phyloP scores from a whole-genome alignment of 2,888 invertebrate genomes.

The Beris morrisii region DNA sequence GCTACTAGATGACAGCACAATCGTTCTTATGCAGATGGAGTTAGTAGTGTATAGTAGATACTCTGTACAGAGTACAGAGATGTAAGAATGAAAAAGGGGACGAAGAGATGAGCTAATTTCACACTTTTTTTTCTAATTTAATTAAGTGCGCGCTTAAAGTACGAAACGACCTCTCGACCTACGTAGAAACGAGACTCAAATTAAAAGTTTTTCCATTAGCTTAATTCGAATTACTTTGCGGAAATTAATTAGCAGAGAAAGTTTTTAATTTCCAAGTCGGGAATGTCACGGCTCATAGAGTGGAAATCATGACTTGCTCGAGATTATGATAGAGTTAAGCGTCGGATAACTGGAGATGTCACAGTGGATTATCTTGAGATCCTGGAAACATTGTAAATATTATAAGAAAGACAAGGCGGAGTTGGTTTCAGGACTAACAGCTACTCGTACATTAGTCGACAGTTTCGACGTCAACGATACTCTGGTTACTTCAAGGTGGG shows the following conservation, averaged over 20 bases:
- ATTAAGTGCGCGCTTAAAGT: conserved; percentile 33
- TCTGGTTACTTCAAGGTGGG: too few species aligned
- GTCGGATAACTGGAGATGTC: background rate
- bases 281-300: conserved; percentile 6
- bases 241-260: conserved; percentile 37
- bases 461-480: too few species aligned
- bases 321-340: too few species aligned
- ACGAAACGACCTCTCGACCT: conserved; percentile 25
- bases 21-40: too few species aligned
- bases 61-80: too few species aligned
- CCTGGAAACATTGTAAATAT: too few species aligned
- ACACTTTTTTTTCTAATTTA: conserved; percentile 34
- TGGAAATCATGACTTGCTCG: conserved; percentile 16
- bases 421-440: too few species aligned
- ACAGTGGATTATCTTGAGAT: background rate
- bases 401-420: too few species aligned
- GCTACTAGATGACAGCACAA: too few species aligned
- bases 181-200: conserved; percentile 30
- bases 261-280: conserved; percentile 26
- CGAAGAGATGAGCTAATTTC: conserved; percentile 35
- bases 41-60: too few species aligned
- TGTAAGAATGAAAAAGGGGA: too few species aligned
- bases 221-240: conserved; percentile 39
- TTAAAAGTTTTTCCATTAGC: conserved; percentile 40
- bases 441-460: too few species aligned